phyloP scores from a whole-genome alignment of 2,888 invertebrate species.

The Tuberolachnus salignus region DNA sequence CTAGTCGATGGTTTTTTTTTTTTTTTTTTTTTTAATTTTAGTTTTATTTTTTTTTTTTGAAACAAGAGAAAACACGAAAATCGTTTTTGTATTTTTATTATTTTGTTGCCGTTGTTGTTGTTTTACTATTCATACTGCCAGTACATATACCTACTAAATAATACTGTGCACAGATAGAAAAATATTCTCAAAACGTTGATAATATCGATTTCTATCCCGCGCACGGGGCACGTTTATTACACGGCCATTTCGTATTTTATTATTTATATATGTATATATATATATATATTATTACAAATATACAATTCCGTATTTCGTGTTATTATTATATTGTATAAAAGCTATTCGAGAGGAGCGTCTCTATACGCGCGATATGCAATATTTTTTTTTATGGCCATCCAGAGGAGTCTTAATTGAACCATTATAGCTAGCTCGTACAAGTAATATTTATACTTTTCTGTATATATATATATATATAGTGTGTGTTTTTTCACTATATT shows the following conservation, averaged over 20 bases:
- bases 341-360: background rate
- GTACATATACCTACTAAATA: too few species aligned
- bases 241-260: background rate
- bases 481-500: constrained; percentile 13
- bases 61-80: too few species aligned
- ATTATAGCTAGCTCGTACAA: constrained; percentile 13
- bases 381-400: constrained; percentile 19
- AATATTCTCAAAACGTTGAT: background rate
- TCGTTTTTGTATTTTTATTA: too few species aligned
- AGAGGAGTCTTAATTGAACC: constrained; percentile 5
- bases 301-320: background rate
- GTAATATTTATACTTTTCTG: constrained; percentile 16
- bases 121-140: too few species aligned
- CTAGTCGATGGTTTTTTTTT: too few species aligned
- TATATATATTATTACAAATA: background rate
- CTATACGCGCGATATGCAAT: constrained; percentile 11
- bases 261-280: background rate
- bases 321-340: background rate
- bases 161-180: too few species aligned
- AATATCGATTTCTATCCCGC: background rate
- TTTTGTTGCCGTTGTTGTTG: too few species aligned
- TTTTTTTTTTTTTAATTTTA: too few species aligned
- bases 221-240: background rate
- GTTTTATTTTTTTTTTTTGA: too few species aligned
- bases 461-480: constrained; percentile 2